A percentile compares a stretch with the other conserved stretches of the same genome.
phyloP scores from a whole-genome alignment of 2,888 invertebrate genomes.

The Mamestra brassicae region DNA sequence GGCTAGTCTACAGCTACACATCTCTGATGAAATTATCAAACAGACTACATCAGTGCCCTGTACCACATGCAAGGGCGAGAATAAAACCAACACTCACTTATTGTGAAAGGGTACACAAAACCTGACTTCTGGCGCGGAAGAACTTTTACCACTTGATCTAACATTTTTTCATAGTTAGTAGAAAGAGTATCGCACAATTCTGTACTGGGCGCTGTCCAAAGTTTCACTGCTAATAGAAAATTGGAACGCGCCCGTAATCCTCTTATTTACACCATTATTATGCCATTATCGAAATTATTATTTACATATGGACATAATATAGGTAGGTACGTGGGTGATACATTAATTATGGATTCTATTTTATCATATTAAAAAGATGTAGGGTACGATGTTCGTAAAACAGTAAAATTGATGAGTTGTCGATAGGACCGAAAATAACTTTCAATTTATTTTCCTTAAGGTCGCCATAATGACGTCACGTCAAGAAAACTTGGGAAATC shows the following conservation, averaged over 20 bases:
- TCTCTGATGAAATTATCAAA: not conserved
- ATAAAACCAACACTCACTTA: constrained; percentile 13
- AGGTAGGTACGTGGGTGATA: not conserved
- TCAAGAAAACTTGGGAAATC: constrained; percentile 26
- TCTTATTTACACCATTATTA: not conserved
- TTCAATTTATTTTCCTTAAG: not conserved
- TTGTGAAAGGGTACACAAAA: constrained; percentile 7
- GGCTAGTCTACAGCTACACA: not conserved
- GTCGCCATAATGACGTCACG: constrained; percentile 3
- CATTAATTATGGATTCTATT: constrained; percentile 18
- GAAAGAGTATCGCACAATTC: not conserved
- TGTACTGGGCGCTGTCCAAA: constrained; percentile 3
- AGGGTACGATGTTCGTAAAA: not conserved
- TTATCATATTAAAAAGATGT: constrained; percentile 28
- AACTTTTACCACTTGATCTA: constrained; percentile 9
- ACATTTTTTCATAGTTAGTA: not conserved
- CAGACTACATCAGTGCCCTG: not conserved
- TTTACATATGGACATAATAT: constrained; percentile 8
- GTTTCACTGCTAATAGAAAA: constrained; percentile 16
- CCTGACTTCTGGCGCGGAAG: not conserved
- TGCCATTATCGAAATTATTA: constrained; percentile 43
- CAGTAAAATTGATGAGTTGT: not conserved
- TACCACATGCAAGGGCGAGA: not conserved
- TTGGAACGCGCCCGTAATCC: not conserved
- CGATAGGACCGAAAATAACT: constrained; percentile 9